These are phyloP conservation scores for Eupithecia centaureata DNA, from an alignment of 2,888 invertebrate genomes.

Conservation along the genomic window DNA sequence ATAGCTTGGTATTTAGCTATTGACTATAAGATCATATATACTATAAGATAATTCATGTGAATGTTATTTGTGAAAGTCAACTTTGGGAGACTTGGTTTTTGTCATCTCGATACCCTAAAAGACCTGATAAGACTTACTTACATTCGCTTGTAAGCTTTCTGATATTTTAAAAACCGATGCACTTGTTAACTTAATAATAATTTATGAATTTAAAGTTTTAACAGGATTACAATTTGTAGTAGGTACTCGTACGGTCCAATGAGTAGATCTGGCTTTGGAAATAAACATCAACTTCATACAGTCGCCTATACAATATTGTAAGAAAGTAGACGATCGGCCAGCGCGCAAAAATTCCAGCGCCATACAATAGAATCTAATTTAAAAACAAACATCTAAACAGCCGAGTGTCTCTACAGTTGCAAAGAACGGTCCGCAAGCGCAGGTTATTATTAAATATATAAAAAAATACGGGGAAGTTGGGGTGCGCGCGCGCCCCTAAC, in stretches of 20 bases:
- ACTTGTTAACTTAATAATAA: background rate
- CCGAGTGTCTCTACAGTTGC: slow-evolving; percentile 45
- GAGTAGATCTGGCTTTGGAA: background rate
- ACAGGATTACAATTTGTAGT: background rate
- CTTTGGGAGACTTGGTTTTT: background rate
- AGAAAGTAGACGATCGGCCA: background rate
- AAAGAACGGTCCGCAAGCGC: slow-evolving; percentile 52
- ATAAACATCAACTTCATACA: background rate
- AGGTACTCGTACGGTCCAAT: background rate
- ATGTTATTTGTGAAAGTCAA: slow-evolving; percentile 22
- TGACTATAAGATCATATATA: background rate
- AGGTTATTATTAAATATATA: slow-evolving; percentile 60
- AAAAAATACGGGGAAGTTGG: slow-evolving; percentile 66
- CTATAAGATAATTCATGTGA: slow-evolving; percentile 17
- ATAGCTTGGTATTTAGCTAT: slow-evolving; percentile 10
- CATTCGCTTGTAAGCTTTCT: background rate
- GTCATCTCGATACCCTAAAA: background rate
- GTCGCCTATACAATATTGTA: background rate
- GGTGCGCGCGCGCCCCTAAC: slow-evolving; percentile 62
- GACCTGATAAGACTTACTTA: background rate
- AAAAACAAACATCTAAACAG: slow-evolving; percentile 53
- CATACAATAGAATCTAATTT: slow-evolving; percentile 48
- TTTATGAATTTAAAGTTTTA: too few relatives aligned
- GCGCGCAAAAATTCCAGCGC: slow-evolving; percentile 34
- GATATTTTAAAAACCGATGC: background rate